Evolutionary conservation across 1,140 invertebrate species (phyloP), one percentile per base, ranked within the genome.

Genomic region (Drosophila sp.): DNA sequence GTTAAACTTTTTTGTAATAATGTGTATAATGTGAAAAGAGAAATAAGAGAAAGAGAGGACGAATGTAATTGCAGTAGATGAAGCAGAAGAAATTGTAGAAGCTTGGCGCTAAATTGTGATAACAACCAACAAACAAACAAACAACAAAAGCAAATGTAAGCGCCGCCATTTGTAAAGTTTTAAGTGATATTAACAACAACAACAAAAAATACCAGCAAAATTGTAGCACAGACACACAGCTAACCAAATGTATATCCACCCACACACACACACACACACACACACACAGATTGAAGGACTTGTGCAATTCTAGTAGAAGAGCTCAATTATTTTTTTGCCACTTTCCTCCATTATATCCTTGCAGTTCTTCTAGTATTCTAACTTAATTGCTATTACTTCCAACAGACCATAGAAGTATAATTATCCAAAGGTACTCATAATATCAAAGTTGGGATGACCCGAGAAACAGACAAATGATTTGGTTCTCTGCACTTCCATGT

Each of bases 1-100:
- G 85, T 90, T 89, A 87, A 83, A 50, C 44, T 77, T 87, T 87
- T 80, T 84, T 89, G 84, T 80, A 87, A 72, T 77, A 89, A 70
- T 79, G 68, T 69, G 79, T 50, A 50, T 50, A 80, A 75, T 87
- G 75, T 76, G 79, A 72, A 87, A 69, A 47, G 44, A 64, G 32
- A 54, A 55, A 55, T 30, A 7, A 58, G 23, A 50, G 7, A 50
- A 7, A 25, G 27, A 23, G n/a, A 57, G 8, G 17, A 33, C 32
- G 27, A 56, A 30, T 30, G 55, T 30, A 32, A 11, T 56, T 33
- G n/a, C 7, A 57, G 30, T 41, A 35, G 10, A 50, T 27, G 29
- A 11, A 23, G 7, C 4, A 44, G 6, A n/a, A 25, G 44, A 27
- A 47, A 25, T 8, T 0, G 23, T 72, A 65, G 64, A 65, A 76